Conservation (phyloP, 2,797 vertebrate genomes). For the Limosa lapponica region DNA sequence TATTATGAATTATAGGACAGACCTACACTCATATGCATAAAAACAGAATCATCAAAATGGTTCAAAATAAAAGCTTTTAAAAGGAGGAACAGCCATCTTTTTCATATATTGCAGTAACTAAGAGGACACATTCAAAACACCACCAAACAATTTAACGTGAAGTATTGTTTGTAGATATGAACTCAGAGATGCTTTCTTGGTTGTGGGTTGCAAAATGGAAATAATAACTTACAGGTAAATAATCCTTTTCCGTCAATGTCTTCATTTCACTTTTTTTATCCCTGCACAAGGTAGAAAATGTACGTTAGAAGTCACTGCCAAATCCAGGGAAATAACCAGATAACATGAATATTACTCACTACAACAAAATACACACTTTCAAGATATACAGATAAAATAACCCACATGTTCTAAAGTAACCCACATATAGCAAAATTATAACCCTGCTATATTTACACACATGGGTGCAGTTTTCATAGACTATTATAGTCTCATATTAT, state of each 20-base stretch:
- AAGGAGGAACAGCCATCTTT: not conserved
- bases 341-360: constrained; percentile 22
- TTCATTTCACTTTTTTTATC: not conserved
- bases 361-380: constrained; percentile 64
- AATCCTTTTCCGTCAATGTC: not conserved
- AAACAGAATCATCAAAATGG: not conserved
- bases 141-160: not conserved
- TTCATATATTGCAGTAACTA: not conserved
- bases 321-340: not conserved
- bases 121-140: not conserved
- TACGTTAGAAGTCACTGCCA: not conserved
- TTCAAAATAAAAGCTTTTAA: not conserved
- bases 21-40: not conserved
- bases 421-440: constrained; percentile 75
- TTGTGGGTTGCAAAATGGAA: not conserved
- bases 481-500: constrained; percentile 79
- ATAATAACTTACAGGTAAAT: not conserved
- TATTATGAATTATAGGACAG: not conserved
- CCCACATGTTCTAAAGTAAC: constrained; percentile 67
- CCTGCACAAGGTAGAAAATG: not conserved
- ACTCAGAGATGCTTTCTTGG: not conserved
- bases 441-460: constrained; percentile 78
- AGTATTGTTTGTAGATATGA: not conserved
- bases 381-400: constrained; percentile 69
- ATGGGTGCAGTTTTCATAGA: constrained; percentile 77